phyloP scores from a whole-genome alignment of 2,888 invertebrate species.

The Lepidochrysops patricia region DNA sequence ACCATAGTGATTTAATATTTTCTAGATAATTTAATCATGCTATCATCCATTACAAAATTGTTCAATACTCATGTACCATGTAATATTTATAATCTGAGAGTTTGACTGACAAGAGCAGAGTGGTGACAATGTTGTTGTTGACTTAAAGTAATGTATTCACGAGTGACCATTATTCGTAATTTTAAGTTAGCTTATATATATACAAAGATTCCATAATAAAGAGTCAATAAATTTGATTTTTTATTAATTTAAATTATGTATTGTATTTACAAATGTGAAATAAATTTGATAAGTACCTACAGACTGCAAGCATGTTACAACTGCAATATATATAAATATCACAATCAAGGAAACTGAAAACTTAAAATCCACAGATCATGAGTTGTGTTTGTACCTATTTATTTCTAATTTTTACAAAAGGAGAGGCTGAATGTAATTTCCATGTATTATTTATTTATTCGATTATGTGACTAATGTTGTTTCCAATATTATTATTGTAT shows the following conservation, averaged over 20 bases:
- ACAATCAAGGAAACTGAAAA: too few relatives aligned
- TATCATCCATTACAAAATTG: conserved; percentile 15
- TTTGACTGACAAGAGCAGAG: neutral
- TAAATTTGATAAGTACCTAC: too few relatives aligned
- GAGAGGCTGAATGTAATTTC: too few relatives aligned
- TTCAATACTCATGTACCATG: conserved; percentile 35
- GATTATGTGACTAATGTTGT: neutral
- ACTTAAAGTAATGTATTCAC: neutral
- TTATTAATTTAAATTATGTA: neutral
- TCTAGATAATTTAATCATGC: conserved; percentile 50
- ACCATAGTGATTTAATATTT: conserved; percentile 79
- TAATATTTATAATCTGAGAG: neutral
- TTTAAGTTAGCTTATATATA: neutral
- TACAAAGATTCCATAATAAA: neutral
- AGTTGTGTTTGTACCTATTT: too few relatives aligned
- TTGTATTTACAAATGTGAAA: too few relatives aligned
- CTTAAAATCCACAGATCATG: too few relatives aligned
- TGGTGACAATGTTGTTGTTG: neutral
- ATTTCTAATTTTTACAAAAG: too few relatives aligned
- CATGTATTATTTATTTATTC: neutral
- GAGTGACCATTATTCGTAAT: conserved; percentile 3
- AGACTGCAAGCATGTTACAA: too few relatives aligned
- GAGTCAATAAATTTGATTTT: neutral
- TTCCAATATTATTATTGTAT: neutral
- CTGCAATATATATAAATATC: too few relatives aligned